Percentiles rank a stretch among this genome's conserved stretches.
Evolutionary conservation across 2,888 invertebrate genomes (phyloP).

Genomic region (Erpobdella octoculata): DNA sequence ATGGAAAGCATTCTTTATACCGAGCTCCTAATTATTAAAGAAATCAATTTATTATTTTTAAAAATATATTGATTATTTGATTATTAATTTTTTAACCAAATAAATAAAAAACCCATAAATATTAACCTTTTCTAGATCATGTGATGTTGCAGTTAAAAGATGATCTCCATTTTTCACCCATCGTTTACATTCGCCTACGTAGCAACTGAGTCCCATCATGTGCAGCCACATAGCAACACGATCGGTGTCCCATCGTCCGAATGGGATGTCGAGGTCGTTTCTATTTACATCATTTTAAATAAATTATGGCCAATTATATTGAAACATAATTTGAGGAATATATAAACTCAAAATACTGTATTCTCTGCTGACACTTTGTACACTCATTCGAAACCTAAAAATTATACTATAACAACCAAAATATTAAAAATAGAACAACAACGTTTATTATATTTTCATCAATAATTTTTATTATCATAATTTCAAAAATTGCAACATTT

Average conservation of each 20-base stretch:
- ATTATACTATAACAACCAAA: too few species aligned
- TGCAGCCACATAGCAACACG: constrained; percentile 56
- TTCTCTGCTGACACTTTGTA: neutral
- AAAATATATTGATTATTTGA: neutral
- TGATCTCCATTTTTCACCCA: constrained; percentile 77
- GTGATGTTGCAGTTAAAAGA: constrained; percentile 66
- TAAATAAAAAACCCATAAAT: neutral
- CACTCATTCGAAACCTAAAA: too few species aligned
- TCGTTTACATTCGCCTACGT: constrained; percentile 68
- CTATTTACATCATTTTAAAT: neutral
- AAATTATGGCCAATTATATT: neutral
- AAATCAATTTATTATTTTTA: neutral
- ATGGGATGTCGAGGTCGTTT: constrained; percentile 58
- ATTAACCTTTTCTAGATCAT: constrained; percentile 72
- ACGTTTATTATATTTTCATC: too few species aligned
- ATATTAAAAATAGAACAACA: too few species aligned
- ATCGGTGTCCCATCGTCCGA: constrained; percentile 72
- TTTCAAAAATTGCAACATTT: too few species aligned
- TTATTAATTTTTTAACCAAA: neutral
- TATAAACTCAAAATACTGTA: neutral
- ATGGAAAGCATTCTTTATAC: constrained; percentile 65
- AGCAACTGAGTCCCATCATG: constrained; percentile 56
- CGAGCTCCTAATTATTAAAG: constrained; percentile 48
- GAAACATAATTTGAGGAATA: neutral
- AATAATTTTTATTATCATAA: too few species aligned